Evolutionary conservation across 1,140 invertebrate genomes (phyloP).

Genomic region (Subanguina moxae): DNA sequence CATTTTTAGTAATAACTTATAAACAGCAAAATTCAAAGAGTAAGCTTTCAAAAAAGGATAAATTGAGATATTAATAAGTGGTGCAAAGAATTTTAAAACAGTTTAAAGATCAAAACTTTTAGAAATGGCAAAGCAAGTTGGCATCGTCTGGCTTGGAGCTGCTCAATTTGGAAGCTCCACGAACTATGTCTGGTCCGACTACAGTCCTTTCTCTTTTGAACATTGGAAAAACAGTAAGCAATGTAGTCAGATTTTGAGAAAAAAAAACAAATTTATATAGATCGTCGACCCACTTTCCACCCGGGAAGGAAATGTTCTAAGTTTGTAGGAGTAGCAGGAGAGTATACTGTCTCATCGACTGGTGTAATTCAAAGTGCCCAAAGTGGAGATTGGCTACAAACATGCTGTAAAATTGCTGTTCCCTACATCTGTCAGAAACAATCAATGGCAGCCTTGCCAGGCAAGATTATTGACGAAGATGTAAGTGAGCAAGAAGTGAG

Average conservation of each 20-base stretch:
- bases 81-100: no score
- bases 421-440: slow-evolving; percentile 44
- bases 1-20: no score
- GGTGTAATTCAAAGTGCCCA: background rate
- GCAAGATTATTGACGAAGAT: slow-evolving; percentile 24
- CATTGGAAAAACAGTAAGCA: slow-evolving; percentile 36
- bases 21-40: no score
- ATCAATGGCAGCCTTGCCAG: slow-evolving; percentile 16
- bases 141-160: slow-evolving; percentile 42
- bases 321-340: slow-evolving; percentile 24
- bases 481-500: background rate
- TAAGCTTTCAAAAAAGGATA: background rate
- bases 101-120: background rate
- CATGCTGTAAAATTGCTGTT: slow-evolving; percentile 40
- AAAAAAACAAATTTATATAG: background rate
- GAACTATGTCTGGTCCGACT: slow-evolving; percentile 36
- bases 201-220: slow-evolving; percentile 34
- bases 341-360: slow-evolving; percentile 13
- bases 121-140: slow-evolving; percentile 35
- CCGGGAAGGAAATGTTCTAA: slow-evolving; percentile 40
- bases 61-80: background rate
- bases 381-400: slow-evolving; percentile 27
- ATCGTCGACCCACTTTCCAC: slow-evolving; percentile 23
- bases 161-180: slow-evolving; percentile 36
- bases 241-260: background rate